Percentiles rank a stretch among this genome's conserved stretches.
Evolutionary conservation across 2,797 vertebrate genomes (phyloP).

Genomic region (Ataeniobius toweri): DNA sequence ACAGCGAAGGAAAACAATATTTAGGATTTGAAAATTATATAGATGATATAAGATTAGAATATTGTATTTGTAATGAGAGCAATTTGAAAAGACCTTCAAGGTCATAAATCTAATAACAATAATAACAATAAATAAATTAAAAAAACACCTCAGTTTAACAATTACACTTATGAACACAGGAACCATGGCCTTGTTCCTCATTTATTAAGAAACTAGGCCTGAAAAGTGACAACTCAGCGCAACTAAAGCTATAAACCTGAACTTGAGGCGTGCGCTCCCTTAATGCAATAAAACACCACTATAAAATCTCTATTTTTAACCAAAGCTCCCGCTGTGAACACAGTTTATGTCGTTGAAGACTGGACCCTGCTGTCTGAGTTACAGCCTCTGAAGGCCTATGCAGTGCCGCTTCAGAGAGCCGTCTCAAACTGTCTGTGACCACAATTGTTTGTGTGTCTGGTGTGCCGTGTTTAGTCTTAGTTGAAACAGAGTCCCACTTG

Average conservation of each 20-base stretch:
- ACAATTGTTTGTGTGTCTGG: slow-evolving; percentile 22
- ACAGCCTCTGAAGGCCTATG: neutral
- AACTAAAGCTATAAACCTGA: slow-evolving; percentile 52
- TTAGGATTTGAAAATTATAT: too few species aligned
- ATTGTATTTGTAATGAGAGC: neutral
- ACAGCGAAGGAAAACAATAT: too few species aligned
- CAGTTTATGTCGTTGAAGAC: slow-evolving; percentile 20
- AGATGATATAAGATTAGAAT: neutral
- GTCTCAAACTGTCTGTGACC: slow-evolving; percentile 16
- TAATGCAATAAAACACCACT: slow-evolving; percentile 43
- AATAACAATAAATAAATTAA: neutral
- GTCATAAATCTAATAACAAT: neutral
- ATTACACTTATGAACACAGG: slow-evolving; percentile 38
- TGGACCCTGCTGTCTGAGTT: slow-evolving; percentile 24
- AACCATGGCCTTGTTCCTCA: slow-evolving; percentile 62
- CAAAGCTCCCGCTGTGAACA: slow-evolving; percentile 24
- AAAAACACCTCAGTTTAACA: neutral
- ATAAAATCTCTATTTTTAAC: slow-evolving; percentile 63
- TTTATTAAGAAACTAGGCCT: slow-evolving; percentile 59
- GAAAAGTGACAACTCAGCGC: slow-evolving; percentile 43
- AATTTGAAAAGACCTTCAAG: neutral
- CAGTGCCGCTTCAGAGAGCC: slow-evolving; percentile 6
- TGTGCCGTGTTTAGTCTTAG: slow-evolving; percentile 28
- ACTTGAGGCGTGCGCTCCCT: slow-evolving; percentile 19
- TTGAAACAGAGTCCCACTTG: slow-evolving; percentile 15